Conservation (phyloP, 2,113 vertebrate species). For the Plotosus lineatus region DNA sequence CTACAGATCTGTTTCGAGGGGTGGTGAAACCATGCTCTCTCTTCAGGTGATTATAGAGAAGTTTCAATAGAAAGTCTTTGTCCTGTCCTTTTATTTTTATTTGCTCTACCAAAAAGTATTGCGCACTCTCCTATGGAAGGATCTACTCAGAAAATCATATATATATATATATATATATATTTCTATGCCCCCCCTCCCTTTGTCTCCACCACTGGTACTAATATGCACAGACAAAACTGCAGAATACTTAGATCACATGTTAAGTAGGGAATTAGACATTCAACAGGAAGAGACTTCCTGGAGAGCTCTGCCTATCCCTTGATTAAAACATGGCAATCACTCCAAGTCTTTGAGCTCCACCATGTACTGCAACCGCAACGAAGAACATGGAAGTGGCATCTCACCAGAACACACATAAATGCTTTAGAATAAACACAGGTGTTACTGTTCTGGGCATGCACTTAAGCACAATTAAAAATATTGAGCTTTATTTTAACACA, state of each 20-base stretch:
- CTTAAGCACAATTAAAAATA: neutral
- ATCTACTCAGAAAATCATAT: too few relatives aligned
- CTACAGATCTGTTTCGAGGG: too few relatives aligned
- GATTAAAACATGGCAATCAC: slow-evolving; percentile 61
- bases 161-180: too few relatives aligned
- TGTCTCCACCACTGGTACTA: too few relatives aligned
- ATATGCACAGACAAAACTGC: slow-evolving; percentile 46
- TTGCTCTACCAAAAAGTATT: too few relatives aligned
- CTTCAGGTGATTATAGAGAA: too few relatives aligned
- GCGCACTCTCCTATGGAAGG: too few relatives aligned
- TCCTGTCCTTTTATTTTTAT: too few relatives aligned
- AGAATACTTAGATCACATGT: slow-evolving; percentile 39
- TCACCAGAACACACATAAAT: slow-evolving; percentile 10
- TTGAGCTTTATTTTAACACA: neutral
- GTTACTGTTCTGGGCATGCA: slow-evolving; percentile 12
- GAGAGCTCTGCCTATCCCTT: slow-evolving; percentile 52
- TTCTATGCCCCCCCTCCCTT: too few relatives aligned
- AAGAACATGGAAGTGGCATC: slow-evolving; percentile 29
- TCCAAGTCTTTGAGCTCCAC: slow-evolving; percentile 56
- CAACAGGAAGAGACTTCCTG: slow-evolving; percentile 45
- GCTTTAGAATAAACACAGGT: slow-evolving; percentile 19
- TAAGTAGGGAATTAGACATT: slow-evolving; percentile 15
- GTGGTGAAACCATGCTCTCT: too few relatives aligned
- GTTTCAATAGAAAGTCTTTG: too few relatives aligned
- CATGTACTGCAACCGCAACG: slow-evolving; percentile 42